phyloP scores from a whole-genome alignment of 1,140 invertebrate genomes.

The Pectinophora gossypiella region DNA sequence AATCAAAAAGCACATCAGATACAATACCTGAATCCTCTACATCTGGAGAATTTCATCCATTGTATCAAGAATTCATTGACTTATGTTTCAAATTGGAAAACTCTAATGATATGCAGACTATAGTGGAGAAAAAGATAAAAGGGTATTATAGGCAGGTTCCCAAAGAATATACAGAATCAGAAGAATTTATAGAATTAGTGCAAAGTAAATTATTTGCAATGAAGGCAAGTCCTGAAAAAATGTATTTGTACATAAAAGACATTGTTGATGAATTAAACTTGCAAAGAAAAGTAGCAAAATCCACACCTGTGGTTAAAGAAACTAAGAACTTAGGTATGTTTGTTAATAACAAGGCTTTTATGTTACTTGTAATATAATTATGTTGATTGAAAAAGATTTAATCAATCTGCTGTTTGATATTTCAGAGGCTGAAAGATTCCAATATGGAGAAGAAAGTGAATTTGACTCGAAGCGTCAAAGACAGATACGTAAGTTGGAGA shows the following conservation, averaged over 20 bases:
- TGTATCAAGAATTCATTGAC: constrained; percentile 57
- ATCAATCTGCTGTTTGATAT: background rate
- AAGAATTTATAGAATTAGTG: constrained; percentile 61
- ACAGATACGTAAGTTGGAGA: constrained; percentile 63
- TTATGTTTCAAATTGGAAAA: constrained; percentile 61
- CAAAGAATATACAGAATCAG: constrained; percentile 60
- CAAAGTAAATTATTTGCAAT: constrained; percentile 56
- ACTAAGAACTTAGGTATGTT: constrained; percentile 1
- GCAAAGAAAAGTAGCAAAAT: constrained; percentile 49
- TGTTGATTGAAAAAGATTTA: too few species aligned
- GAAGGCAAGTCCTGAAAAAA: constrained; percentile 49
- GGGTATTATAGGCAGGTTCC: constrained; percentile 61
- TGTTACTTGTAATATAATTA: background rate
- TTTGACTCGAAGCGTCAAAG: constrained; percentile 45
- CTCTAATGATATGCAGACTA: constrained; percentile 64
- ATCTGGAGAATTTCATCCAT: constrained; percentile 41
- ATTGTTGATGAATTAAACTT: constrained; percentile 67
- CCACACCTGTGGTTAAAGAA: constrained; percentile 11
- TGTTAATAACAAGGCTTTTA: background rate
- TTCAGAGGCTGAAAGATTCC: constrained; percentile 9
- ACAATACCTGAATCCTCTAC: background rate
- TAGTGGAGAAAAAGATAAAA: constrained; percentile 67
- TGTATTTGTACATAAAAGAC: constrained; percentile 68
- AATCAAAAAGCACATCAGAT: background rate
- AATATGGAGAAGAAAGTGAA: constrained; percentile 32